These are phyloP conservation scores for Eremobia ochroleuca DNA, from an alignment of 2,888 invertebrate genomes.

Conservation along the genomic window DNA sequence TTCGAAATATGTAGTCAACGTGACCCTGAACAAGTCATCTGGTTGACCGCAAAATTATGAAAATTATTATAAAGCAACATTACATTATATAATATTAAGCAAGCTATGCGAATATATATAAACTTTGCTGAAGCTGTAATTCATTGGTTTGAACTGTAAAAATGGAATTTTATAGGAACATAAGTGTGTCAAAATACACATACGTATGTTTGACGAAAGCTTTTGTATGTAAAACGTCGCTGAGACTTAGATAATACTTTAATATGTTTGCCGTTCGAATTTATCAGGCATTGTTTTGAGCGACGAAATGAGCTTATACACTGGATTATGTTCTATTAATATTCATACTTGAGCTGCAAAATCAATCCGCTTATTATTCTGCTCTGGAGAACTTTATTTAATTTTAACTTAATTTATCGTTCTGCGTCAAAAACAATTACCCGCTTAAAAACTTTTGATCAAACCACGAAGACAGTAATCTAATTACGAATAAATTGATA, in stretches of 20 bases:
- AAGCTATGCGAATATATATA: too few species aligned
- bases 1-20: not conserved
- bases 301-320: conserved; percentile 29
- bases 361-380: conserved; percentile 17
- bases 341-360: conserved; percentile 14
- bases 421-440: conserved; percentile 63
- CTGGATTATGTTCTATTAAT: conserved; percentile 40
- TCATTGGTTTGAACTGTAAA: not conserved
- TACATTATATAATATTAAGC: too few species aligned
- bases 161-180: not conserved
- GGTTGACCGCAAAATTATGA: not conserved
- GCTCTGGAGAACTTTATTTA: conserved; percentile 24
- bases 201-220: conserved; percentile 25
- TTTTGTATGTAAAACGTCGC: conserved; percentile 21
- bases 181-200: not conserved
- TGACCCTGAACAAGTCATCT: not conserved
- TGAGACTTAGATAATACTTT: conserved; percentile 36
- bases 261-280: conserved; percentile 44
- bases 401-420: conserved; percentile 46
- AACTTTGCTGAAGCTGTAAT: too few species aligned
- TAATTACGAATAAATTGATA: conserved; percentile 61
- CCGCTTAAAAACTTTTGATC: conserved; percentile 59
- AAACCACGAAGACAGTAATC: conserved; percentile 57
- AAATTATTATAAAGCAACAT: not conserved
- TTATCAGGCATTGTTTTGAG: conserved; percentile 43